A percentile compares a stretch with the other conserved stretches of the same genome.
Evolutionary conservation across 2,113 vertebrate species (phyloP).

Genomic region (Mastomys coucha): DNA sequence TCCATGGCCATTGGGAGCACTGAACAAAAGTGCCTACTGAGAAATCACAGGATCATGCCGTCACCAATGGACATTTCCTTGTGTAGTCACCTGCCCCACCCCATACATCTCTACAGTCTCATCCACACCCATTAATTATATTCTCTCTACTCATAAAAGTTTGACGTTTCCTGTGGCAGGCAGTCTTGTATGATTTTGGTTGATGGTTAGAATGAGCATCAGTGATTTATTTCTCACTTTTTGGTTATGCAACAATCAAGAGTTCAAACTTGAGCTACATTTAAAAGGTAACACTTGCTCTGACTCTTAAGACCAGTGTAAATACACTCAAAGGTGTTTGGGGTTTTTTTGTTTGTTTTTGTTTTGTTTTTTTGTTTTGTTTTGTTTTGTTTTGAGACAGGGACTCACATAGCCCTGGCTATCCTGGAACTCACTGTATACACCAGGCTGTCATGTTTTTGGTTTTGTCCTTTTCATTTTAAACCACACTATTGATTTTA

Average conservation of each 20-base stretch:
- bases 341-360: background rate
- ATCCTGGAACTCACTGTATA: background rate
- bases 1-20: background rate
- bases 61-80: background rate
- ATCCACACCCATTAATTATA: background rate
- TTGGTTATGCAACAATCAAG: background rate
- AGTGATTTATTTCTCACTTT: background rate
- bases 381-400: background rate
- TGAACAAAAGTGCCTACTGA: background rate
- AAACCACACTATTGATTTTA: background rate
- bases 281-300: constrained; percentile 12
- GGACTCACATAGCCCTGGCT: background rate
- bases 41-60: constrained; percentile 7
- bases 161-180: background rate
- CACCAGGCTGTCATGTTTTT: background rate
- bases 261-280: constrained; percentile 24
- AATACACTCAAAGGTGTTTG: background rate
- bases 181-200: background rate
- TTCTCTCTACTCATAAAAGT: constrained; percentile 33
- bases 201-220: background rate
- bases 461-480: background rate
- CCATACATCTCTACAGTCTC: background rate
- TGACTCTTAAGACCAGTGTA: background rate
- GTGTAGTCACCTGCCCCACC: background rate
- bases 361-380: background rate